Evolutionary conservation across 2,113 vertebrate species (phyloP).

Genomic region (Platycercus adscitus): DNA sequence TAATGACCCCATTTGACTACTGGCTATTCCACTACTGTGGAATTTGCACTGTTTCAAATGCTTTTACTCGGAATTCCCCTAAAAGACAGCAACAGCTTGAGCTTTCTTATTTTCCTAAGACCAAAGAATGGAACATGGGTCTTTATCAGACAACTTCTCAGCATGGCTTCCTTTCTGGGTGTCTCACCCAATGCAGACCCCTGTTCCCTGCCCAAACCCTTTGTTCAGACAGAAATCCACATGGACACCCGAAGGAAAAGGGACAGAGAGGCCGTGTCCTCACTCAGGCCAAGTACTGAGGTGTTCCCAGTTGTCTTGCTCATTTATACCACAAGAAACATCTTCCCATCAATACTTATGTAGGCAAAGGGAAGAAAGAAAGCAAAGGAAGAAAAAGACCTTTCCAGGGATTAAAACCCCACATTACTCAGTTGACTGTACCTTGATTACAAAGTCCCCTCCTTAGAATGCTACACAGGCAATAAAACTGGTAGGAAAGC

Average conservation of each 20-base stretch:
- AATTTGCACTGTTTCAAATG: neutral
- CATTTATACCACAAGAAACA: neutral
- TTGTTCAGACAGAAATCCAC: neutral
- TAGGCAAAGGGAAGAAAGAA: neutral
- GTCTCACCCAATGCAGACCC: fast-evolving
- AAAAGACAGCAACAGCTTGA: neutral
- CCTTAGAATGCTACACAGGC: neutral
- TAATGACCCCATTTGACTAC: neutral
- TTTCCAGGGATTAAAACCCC: neutral
- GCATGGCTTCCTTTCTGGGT: neutral
- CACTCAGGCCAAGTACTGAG: neutral
- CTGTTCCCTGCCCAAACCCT: neutral
- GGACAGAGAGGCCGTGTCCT: neutral
- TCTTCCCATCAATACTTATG: neutral
- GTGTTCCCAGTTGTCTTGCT: neutral
- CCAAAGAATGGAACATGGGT: neutral
- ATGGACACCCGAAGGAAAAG: neutral
- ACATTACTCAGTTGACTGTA: neutral
- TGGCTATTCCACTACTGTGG: neutral
- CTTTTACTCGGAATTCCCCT: neutral
- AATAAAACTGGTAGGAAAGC: neutral
- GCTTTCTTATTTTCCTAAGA: neutral
- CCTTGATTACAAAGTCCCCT: too few species aligned
- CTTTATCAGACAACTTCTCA: neutral
- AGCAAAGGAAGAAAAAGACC: neutral